Evolutionary conservation across 2,113 vertebrate genomes (phyloP), one percentile per base, ranked within the genome.

Genomic region (Thamnaconus septentrionalis): DNA sequence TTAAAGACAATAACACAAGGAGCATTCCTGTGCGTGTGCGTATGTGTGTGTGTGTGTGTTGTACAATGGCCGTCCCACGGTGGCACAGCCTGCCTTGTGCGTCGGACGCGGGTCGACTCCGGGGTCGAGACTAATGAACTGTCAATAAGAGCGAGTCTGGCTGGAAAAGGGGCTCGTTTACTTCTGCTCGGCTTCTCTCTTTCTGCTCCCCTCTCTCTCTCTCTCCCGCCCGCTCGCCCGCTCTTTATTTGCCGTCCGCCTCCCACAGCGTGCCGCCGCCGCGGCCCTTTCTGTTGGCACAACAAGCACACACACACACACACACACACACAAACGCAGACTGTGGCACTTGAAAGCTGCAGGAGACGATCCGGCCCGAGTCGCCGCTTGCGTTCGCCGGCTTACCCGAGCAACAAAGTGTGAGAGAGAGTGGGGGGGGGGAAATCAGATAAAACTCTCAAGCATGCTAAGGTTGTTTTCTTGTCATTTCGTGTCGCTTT

Each of bases 1-100:
- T 76, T 71, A 68, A 84, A 78, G 79, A 86, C 86, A 88, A 85
- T 75, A 85, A 80, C 82, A 82, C 80, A 72, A 68, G 80, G 61
- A 71, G 63, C 76, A 79, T 87, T 87, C 76, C 74, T 76, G 9
- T 57, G 59, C 68, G 59, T 73, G 79, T 66, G 62, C 71, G 62
- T 70, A 49, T 59, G 41, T 48, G 64, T 58, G 68, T 66, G 62
- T 66, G 58, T 77, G 54, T 62, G 63, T 62, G 49, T 67, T 58
- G 18, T 41, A 18, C 61, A 59, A 56, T 44, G 53, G 66, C 10
- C 54, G 66, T 8, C n/a, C 73, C 76, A 64, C 81, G 66, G 66
- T 79, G 67, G 79, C 66, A 50, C 61, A 49, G 58, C 76, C 62
- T 76, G 55, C 69, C 71, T n/a, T 54, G 66, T 69, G 53, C 62